Evolutionary conservation across 2,888 invertebrate genomes (phyloP), one percentile per base, ranked within the genome.

Genomic region (Meiosimyza platycephala): DNA sequence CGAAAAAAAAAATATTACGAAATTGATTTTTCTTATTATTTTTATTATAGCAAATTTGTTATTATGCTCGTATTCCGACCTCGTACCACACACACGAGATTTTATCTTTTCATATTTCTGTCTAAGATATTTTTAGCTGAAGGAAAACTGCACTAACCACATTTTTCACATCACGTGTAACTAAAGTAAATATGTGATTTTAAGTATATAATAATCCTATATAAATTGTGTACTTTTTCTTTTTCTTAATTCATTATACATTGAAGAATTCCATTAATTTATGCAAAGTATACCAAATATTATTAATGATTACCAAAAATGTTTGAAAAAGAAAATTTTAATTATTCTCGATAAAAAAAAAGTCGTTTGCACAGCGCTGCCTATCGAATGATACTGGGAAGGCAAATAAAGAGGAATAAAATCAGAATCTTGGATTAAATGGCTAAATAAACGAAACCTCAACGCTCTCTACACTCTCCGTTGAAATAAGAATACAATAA

Each of bases 401-500:
- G 52, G 65, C 51, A 5, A 40, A 40, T 9, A 40, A 6, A 33
- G 54, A 47, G 18, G n/a, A 54, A 18, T 16, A 48, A 66, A 66
- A 66, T 54, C 66, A 16, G n/a, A 54, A 54, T 66, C 33, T 47
- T 22, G 12, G 22, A 67, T 18, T 57, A 48, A 57, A 22, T 51
- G 50, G 51, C 67, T 57, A 57, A 40, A 54, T 40, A 67, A 18
- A 67, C 48, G 55, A 67, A 67, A 57, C 57, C 67, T 57, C 67
- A 48, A 3, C 16, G n/a, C 67, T 67, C 48, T 67, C 28, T 67
- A 54, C 16, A 22, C 22, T 67, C 57, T 67, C 57, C 57, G 67
- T 66, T 66, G 54, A 40, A 40, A 63, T 18, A 60, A 9, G 33
- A 60, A 28, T 15, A 60, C 1, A 60, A 28, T 4, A 15, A 60